Percentiles rank a stretch among this genome's conserved stretches.
Evolutionary conservation across 1,140 invertebrate genomes (phyloP).

Genomic region (Hyles vespertilio): DNA sequence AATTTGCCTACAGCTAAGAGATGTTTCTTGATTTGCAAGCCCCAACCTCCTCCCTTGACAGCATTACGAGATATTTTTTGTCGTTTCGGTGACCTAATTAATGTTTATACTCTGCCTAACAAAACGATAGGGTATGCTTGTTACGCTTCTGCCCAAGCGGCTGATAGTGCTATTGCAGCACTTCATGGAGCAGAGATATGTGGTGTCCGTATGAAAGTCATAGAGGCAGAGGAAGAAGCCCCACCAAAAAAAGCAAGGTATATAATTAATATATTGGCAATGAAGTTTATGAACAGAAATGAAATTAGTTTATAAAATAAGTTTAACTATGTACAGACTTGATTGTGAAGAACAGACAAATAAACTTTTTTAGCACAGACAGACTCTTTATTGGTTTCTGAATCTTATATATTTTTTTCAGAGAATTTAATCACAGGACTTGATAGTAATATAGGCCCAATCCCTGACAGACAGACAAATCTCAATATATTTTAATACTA

Average conservation of each 20-base stretch:
- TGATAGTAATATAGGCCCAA: no score
- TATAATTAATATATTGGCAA: no score
- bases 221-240: constrained; percentile 88
- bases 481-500: no score
- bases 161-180: constrained; percentile 86
- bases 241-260: background rate
- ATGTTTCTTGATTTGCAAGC: constrained; percentile 86
- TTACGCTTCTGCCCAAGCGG: constrained; percentile 86
- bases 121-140: constrained; percentile 95
- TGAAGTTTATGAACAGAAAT: no score
- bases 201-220: constrained; percentile 89
- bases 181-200: constrained; percentile 88
- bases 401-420: no score
- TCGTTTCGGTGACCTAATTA: constrained; percentile 93
- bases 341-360: no score
- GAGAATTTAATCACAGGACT: no score
- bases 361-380: no score
- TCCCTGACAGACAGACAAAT: no score
- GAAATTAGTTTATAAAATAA: no score
- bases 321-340: no score
- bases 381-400: no score
- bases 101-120: constrained; percentile 91
- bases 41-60: constrained; percentile 85
- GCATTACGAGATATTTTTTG: constrained; percentile 93
- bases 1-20: constrained; percentile 45